These are phyloP conservation scores for Chrysomallon squamiferum DNA, from an alignment of 1,140 invertebrate genomes.

Conservation along the genomic window DNA sequence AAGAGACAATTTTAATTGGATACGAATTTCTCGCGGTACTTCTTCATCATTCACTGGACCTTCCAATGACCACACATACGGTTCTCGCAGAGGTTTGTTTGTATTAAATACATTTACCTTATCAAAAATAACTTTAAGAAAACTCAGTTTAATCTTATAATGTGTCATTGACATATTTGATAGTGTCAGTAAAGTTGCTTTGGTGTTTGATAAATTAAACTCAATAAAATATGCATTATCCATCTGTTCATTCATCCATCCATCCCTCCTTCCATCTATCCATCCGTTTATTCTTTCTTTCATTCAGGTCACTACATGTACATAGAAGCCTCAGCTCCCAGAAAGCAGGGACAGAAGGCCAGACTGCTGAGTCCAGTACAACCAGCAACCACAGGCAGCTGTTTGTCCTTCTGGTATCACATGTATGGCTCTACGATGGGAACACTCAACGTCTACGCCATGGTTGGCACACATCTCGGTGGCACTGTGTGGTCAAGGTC, in stretches of 20 bases:
- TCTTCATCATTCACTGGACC: slow-evolving; percentile 45
- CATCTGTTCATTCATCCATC: no score
- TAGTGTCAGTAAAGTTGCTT: no score
- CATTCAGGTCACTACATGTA: slow-evolving; percentile 52
- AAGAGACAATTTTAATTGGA: slow-evolving; percentile 57
- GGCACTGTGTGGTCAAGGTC: slow-evolving; percentile 24
- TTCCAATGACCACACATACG: slow-evolving; percentile 52
- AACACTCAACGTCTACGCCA: slow-evolving; percentile 47
- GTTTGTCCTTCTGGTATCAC: slow-evolving; percentile 58
- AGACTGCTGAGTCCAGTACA: slow-evolving; percentile 45
- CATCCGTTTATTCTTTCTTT: no score
- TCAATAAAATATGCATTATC: no score
- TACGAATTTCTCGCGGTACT: slow-evolving; percentile 22
- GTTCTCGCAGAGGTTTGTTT: slow-evolving; percentile 35
- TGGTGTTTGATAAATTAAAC: no score
- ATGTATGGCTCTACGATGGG: slow-evolving; percentile 48
- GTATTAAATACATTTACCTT: no score
- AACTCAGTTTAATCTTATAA: no score
- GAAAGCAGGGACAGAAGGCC: slow-evolving; percentile 41
- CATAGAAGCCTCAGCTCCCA: slow-evolving; percentile 31
- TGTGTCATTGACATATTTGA: no score
- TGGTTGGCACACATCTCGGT: not conserved
- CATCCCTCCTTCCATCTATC: no score
- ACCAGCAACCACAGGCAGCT: slow-evolving; percentile 46
- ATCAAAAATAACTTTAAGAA: no score